phyloP scores from a whole-genome alignment of 2,113 vertebrate species.

The Leuciscus idus region DNA sequence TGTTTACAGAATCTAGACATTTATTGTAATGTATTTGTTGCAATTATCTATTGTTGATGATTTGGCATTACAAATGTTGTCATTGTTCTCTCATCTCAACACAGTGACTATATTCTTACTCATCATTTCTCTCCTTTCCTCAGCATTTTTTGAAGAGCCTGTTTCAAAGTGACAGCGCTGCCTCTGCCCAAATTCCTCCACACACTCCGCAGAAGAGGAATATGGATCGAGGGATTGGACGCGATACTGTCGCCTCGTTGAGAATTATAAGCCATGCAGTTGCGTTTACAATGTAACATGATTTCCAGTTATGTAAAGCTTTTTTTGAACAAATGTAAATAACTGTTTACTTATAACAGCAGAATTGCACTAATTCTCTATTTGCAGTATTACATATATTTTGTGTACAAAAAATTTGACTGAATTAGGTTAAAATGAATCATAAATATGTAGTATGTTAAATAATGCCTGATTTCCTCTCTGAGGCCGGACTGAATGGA shows the following conservation, averaged over 20 bases:
- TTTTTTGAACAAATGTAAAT: not conserved
- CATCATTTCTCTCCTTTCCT: constrained; percentile 24
- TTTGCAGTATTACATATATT: constrained; percentile 1
- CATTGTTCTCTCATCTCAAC: not conserved
- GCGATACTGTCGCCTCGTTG: not conserved
- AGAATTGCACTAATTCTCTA: not conserved
- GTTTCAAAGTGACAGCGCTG: constrained; percentile 68
- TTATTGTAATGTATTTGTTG: not conserved
- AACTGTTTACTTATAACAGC: not conserved
- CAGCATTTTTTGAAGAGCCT: constrained; percentile 79
- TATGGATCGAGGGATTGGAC: not conserved
- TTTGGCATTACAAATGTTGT: not conserved
- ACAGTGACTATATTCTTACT: constrained; percentile 7
- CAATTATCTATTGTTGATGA: not conserved
- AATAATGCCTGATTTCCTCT: not conserved
- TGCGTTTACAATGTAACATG: not conserved
- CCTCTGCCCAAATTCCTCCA: not conserved
- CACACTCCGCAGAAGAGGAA: not conserved
- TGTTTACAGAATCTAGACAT: not conserved
- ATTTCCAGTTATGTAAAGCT: not conserved
- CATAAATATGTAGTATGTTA: not conserved
- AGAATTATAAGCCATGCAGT: not conserved
- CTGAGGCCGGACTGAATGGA: not conserved
- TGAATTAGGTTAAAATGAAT: not conserved
- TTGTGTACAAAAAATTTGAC: not conserved